These are phyloP conservation scores for Bufo gargarizans DNA, from an alignment of 2,113 vertebrate genomes.

Conservation along the genomic window DNA sequence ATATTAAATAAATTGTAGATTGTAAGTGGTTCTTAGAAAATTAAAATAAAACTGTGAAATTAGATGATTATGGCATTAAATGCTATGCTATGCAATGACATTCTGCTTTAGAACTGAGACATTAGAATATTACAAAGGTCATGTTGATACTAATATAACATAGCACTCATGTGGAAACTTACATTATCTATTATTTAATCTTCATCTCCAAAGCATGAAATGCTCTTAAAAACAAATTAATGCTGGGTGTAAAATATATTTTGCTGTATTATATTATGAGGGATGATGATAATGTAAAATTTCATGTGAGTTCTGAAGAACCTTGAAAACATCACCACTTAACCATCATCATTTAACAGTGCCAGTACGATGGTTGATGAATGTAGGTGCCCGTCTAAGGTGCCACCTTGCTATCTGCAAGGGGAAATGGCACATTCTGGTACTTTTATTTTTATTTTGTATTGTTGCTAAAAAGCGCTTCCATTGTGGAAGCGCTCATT, in stretches of 20 bases:
- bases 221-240: slow-evolving; percentile 12
- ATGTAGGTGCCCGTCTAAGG: too few species aligned
- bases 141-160: slow-evolving; percentile 29
- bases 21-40: background rate
- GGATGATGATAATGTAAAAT: background rate
- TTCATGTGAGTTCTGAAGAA: background rate
- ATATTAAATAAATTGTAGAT: background rate
- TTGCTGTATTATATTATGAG: background rate
- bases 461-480: too few species aligned
- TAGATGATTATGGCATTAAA: background rate
- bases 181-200: slow-evolving; percentile 10
- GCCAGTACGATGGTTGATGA: too few species aligned
- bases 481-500: too few species aligned
- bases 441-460: too few species aligned
- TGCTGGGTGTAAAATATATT: background rate
- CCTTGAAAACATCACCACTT: background rate
- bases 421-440: too few species aligned
- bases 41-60: background rate
- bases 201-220: background rate
- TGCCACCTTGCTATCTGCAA: too few species aligned
- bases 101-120: background rate
- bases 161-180: slow-evolving; percentile 5
- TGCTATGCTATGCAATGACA: background rate
- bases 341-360: too few species aligned
- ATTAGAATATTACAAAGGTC: slow-evolving; percentile 13